Percentiles rank a stretch among this genome's conserved stretches.
Evolutionary conservation across 2,888 invertebrate genomes (phyloP).

Genomic region (Lydus trimaculatus): DNA sequence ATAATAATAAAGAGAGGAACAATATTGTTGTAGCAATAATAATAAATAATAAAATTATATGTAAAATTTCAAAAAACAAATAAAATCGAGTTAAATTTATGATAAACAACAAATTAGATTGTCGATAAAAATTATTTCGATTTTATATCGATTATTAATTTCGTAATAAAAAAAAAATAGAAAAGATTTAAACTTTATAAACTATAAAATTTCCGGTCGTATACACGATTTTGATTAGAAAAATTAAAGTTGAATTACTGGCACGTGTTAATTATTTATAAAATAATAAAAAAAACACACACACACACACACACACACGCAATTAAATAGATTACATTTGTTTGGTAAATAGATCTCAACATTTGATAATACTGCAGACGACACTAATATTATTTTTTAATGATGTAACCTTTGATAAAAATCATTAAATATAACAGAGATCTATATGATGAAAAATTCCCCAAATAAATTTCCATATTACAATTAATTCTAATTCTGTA

Average conservation of each 20-base stretch:
- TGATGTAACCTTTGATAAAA: neutral
- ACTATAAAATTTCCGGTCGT: neutral
- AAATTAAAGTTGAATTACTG: neutral
- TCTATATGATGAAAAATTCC: neutral
- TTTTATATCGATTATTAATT: neutral
- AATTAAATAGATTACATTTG: neutral
- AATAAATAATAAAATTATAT: neutral
- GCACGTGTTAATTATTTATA: neutral
- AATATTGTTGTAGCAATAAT: neutral
- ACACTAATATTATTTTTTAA: neutral
- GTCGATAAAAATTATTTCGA: neutral
- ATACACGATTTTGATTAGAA: too few species aligned
- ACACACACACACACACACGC: neutral
- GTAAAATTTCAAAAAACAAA: neutral
- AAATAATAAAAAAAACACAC: neutral
- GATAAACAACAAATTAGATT: neutral
- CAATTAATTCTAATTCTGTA: too few species aligned
- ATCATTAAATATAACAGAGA: neutral
- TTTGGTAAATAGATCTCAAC: neutral
- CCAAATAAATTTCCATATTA: neutral
- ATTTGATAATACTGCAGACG: neutral
- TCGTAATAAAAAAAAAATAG: neutral
- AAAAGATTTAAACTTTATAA: neutral
- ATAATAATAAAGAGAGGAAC: neutral
- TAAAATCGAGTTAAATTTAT: slow-evolving; percentile 3